Evolutionary conservation across 2,888 invertebrate species (phyloP).

Genomic region (Hypolimnas misippus): DNA sequence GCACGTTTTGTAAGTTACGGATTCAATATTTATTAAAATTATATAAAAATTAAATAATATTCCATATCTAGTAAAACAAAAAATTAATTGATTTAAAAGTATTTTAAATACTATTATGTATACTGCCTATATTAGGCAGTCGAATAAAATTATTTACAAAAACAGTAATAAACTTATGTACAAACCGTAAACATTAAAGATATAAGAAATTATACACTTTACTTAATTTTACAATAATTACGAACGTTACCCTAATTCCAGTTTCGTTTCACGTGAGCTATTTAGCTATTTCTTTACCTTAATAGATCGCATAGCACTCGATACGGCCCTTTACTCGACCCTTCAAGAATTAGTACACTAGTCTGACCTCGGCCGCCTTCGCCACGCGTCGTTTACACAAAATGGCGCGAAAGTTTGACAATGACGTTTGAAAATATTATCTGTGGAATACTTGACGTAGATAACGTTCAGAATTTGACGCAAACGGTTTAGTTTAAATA

Average conservation of each 20-base stretch:
- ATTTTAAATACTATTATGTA: no score
- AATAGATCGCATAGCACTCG: slow-evolving; percentile 61
- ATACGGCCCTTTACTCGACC: slow-evolving; percentile 64
- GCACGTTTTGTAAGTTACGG: background rate
- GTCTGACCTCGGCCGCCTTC: slow-evolving; percentile 65
- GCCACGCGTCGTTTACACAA: slow-evolving; percentile 56
- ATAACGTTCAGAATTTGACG: slow-evolving; percentile 12
- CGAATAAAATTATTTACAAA: no score
- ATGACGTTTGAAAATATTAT: slow-evolving; percentile 41
- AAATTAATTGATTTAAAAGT: no score
- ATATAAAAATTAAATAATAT: no score
- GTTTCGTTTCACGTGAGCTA: slow-evolving; percentile 30
- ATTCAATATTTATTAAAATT: no score
- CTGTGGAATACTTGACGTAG: slow-evolving; percentile 23
- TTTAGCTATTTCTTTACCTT: slow-evolving; percentile 40
- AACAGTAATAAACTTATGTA: no score
- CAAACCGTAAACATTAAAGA: no score
- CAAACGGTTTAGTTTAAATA: slow-evolving; percentile 8
- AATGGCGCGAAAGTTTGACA: slow-evolving; percentile 63
- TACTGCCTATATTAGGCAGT: no score
- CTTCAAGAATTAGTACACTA: slow-evolving; percentile 59
- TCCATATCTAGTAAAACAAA: no score
- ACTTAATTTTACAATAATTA: background rate
- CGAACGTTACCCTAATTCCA: slow-evolving; percentile 20
- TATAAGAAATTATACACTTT: background rate